These are phyloP conservation scores for Pedionomus torquatus DNA, from an alignment of 2,113 vertebrate species.

Conservation along the genomic window DNA sequence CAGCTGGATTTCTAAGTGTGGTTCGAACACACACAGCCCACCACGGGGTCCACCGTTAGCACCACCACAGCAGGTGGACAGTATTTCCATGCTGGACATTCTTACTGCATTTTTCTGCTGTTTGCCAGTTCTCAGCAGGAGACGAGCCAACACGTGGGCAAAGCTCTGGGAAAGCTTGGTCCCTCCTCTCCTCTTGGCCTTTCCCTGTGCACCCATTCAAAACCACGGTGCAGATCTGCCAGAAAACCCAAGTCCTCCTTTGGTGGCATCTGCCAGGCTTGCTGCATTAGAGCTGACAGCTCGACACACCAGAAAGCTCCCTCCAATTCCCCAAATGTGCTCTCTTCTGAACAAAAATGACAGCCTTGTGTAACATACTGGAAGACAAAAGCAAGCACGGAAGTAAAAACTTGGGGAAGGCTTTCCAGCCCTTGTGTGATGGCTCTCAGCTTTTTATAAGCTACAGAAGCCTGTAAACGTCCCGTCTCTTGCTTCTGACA, in stretches of 20 bases:
- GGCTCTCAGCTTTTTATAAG: not conserved
- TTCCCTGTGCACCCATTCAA: not conserved
- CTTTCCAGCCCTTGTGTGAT: not conserved
- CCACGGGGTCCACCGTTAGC: not conserved
- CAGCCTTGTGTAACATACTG: not conserved
- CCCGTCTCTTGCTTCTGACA: not conserved
- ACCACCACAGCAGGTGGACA: not conserved
- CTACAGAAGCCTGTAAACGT: not conserved
- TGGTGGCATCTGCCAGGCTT: not conserved
- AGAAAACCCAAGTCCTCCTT: not conserved
- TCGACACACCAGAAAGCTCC: not conserved
- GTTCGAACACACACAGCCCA: not conserved
- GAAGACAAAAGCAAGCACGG: not conserved
- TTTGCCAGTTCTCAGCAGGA: not conserved
- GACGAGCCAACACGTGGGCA: accelerated
- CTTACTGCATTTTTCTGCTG: not conserved
- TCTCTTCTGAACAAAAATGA: not conserved
- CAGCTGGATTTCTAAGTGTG: not conserved
- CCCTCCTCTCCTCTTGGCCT: not conserved
- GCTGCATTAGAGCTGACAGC: not conserved
- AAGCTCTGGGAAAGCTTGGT: not conserved
- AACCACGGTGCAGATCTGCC: not conserved
- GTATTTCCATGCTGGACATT: not conserved
- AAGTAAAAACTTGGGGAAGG: not conserved
- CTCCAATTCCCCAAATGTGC: not conserved